These are phyloP conservation scores for Pristionchus fissidentatus DNA, from an alignment of 2,888 invertebrate genomes.

Conservation along the genomic window DNA sequence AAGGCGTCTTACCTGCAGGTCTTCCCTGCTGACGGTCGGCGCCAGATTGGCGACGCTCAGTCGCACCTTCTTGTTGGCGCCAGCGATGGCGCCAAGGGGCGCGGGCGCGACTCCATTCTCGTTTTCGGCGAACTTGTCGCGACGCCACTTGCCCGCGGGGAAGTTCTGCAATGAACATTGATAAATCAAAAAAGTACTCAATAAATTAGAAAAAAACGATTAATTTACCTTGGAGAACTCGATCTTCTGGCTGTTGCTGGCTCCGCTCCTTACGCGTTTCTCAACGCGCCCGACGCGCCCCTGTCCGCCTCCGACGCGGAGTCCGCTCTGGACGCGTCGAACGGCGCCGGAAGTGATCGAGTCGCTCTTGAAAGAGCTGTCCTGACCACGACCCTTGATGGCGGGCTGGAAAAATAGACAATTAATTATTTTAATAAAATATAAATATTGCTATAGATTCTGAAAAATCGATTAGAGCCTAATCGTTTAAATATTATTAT, in stretches of 20 bases:
- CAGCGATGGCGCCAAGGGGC: background rate
- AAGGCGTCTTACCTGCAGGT: conserved; percentile 22
- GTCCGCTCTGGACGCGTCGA: too few species aligned
- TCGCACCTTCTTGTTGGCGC: conserved; percentile 40
- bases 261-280: background rate
- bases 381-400: background rate
- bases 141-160: conserved; percentile 27
- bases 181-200: background rate
- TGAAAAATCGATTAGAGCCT: too few species aligned
- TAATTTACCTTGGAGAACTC: background rate
- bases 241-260: background rate
- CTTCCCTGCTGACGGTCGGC: background rate
- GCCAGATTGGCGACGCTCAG: conserved; percentile 43
- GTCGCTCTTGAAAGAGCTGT: conserved; percentile 38
- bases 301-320: too few species aligned
- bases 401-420: background rate
- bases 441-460: too few species aligned
- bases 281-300: background rate
- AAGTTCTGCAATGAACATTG: background rate
- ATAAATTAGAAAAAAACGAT: too few species aligned
- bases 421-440: background rate
- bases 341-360: too few species aligned
- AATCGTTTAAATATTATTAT: too few species aligned
- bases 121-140: conserved; percentile 5
- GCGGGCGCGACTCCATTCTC: background rate